Evolutionary conservation across 92 coral and sea anemone species (phyloP).

Genomic region (Porites lobata): DNA sequence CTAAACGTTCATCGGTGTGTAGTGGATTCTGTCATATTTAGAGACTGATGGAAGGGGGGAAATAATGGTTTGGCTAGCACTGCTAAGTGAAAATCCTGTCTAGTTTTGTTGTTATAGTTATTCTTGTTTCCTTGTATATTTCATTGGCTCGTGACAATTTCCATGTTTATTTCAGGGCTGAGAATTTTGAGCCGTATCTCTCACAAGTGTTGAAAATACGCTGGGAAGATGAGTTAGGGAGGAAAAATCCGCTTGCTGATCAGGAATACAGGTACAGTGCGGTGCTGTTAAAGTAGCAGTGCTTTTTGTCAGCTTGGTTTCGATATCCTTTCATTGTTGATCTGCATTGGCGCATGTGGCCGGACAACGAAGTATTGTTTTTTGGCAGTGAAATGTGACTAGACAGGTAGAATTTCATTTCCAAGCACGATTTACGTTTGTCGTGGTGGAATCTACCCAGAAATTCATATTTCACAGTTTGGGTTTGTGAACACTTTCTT

Average conservation of each 20-base stretch:
- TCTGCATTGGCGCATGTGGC: slow-evolving; percentile 33
- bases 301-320: neutral
- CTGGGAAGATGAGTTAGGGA: slow-evolving; percentile 95
- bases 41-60: slow-evolving; percentile 12
- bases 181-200: slow-evolving; percentile 93
- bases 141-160: slow-evolving; percentile 47
- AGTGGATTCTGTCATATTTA: slow-evolving; percentile 25
- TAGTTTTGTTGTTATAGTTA: slow-evolving; percentile 2
- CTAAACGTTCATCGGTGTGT: slow-evolving; percentile 31
- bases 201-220: slow-evolving; percentile 95
- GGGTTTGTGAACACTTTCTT: neutral
- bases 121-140: slow-evolving; percentile 23
- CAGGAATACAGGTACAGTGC: slow-evolving; percentile 81
- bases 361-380: slow-evolving; percentile 49
- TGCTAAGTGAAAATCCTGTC: neutral
- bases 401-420: slow-evolving; percentile 9
- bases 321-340: slow-evolving; percentile 9
- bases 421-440: slow-evolving; percentile 5
- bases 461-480: neutral
- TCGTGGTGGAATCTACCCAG: neutral
- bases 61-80: slow-evolving; percentile 13
- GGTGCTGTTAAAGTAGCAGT: neutral
- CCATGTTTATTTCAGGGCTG: slow-evolving; percentile 80
- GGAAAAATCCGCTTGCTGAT: slow-evolving; percentile 84
- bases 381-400: slow-evolving; percentile 23